Evolutionary conservation across 2,113 vertebrate species (phyloP).

Genomic region (Loxodonta africana): DNA sequence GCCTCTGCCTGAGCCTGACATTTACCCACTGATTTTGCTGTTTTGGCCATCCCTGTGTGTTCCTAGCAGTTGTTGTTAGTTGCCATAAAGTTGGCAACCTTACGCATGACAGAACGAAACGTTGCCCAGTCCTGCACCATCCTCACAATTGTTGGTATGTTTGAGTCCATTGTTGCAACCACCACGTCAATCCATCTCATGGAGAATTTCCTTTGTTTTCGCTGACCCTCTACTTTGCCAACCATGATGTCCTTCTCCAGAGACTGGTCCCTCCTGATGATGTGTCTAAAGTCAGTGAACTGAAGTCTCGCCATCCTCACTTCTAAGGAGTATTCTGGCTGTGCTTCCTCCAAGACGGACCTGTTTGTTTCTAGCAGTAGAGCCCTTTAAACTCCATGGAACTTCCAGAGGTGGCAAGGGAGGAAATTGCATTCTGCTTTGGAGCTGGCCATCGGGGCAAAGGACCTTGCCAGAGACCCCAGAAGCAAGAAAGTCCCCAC

Average conservation of each 20-base stretch:
- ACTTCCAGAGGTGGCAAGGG: fast-evolving
- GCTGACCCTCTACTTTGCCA: not conserved
- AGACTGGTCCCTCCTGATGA: not conserved
- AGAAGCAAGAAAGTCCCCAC: not conserved
- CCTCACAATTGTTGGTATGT: not conserved
- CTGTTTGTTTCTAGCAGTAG: not conserved
- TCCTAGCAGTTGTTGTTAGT: not conserved
- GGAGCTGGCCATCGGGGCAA: not conserved
- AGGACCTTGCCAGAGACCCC: fast-evolving
- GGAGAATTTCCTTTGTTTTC: not conserved
- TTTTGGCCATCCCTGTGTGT: not conserved
- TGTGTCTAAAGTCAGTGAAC: not conserved
- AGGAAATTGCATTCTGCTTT: not conserved
- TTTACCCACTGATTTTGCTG: not conserved
- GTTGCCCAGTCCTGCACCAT: not conserved
- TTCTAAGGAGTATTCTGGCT: not conserved
- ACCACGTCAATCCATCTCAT: not conserved
- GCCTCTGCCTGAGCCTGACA: not conserved
- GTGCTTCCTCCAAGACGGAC: not conserved
- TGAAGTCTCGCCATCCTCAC: not conserved
- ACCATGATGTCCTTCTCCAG: not conserved
- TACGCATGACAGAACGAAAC: not conserved
- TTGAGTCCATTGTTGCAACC: not conserved
- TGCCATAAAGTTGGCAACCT: not conserved
- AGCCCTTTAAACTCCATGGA: not conserved